A percentile compares a stretch with the other conserved stretches of the same genome.
Evolutionary conservation across 2,797 vertebrate species (phyloP).

Genomic region (Lepilemur ruficaudatus): DNA sequence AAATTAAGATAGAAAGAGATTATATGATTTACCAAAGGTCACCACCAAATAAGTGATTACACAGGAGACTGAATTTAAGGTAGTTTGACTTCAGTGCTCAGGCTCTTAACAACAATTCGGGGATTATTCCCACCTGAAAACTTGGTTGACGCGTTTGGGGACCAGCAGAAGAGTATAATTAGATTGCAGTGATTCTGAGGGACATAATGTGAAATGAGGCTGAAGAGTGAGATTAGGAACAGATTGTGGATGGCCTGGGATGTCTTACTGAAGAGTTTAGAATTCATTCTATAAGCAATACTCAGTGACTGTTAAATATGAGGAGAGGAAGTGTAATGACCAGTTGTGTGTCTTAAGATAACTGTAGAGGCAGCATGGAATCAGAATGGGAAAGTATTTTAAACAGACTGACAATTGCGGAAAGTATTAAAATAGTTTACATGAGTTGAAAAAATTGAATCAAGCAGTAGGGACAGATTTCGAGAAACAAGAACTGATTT

Average conservation of each 20-base stretch:
- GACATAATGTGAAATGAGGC: conserved; percentile 78
- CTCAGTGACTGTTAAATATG: conserved; percentile 66
- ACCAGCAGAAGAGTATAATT: conserved; percentile 57
- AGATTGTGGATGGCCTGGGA: conserved; percentile 64
- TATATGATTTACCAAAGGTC: background rate
- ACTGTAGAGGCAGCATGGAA: background rate
- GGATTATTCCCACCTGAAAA: conserved; percentile 62
- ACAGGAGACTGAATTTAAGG: background rate
- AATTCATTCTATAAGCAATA: conserved; percentile 70
- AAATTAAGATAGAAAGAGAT: background rate
- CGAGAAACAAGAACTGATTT: background rate
- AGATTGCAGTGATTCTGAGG: conserved; percentile 60
- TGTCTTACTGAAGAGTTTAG: conserved; percentile 48
- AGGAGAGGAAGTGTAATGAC: conserved; percentile 21
- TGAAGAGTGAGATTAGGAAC: conserved; percentile 76
- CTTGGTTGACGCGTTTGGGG: background rate
- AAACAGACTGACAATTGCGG: background rate
- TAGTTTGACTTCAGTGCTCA: background rate
- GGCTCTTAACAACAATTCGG: background rate
- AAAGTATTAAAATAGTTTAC: background rate
- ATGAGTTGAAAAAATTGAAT: background rate
- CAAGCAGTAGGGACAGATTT: background rate
- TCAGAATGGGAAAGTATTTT: background rate
- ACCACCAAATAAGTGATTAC: background rate
- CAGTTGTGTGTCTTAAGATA: background rate